Base-by-base conservation (phyloP, 2,888 invertebrate species). In the Amphipoea lucens region DNA sequence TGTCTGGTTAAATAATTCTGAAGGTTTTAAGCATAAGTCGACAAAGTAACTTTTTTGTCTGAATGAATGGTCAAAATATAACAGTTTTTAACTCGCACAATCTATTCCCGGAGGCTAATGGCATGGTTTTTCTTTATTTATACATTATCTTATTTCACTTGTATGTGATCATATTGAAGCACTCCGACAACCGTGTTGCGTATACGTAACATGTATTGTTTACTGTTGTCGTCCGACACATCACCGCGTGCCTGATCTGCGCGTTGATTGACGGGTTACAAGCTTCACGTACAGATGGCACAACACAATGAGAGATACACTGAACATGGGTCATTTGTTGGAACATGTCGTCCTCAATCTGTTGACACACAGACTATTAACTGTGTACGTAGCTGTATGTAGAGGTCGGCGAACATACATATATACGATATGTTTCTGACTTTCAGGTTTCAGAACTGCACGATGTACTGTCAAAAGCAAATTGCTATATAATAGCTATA, bases 271-370 rank as follows among this genome's bases (percentile, higher is more conserved):
- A 62, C 71, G 71, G 23, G 42, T n/a, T 12, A 68, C 78, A 69
- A 60, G 69, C 69, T 23, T 17, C 57, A 29, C 42, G 48, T 48
- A 67, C 40, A 60, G 29, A 23, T 69, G 60, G 40, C 23, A 23
- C 11, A 20, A 69, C 65, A 78, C 42, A n/a, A 60, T 70, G 57
- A 36, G 57, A 48, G 17, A 63, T 48, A n/a, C 79, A 36, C 66
- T 66, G n/a, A 78, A 62, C 79, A 63, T 29, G 54, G 36, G 9
- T 51, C 36, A 79, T 79, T 78, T 79, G 62, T 79, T 4, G 42
- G 9, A 20, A 79, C 79, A 63, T 54, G 54, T 63, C 54, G 79
- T 6, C 42, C 67, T 54, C n/a, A 68, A 68, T 45, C 51, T 78
- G 62, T 62, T 62, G 36, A 29, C 62, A 68, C 29, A 29, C 29